Evolutionary conservation across 2,888 invertebrate genomes (phyloP), one percentile per base, ranked within the genome.

Genomic region (Chymomyza caudatula): DNA sequence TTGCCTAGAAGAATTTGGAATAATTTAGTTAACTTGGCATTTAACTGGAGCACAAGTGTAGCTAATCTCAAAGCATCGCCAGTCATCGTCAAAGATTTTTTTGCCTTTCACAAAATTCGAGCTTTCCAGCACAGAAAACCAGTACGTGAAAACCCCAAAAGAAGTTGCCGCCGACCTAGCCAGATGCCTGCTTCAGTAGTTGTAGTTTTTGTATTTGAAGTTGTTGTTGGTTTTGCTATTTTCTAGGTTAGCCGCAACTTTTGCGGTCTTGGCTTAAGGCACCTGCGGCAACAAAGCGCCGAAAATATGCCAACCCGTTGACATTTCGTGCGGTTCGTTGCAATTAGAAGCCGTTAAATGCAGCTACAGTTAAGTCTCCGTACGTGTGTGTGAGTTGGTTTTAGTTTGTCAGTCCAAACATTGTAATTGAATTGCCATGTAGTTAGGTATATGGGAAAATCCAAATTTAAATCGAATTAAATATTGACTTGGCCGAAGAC

Each of bases 321-420:
- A 80, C 80, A 80, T 80, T 80, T 85, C 77, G 74, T 85, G 86
- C 74, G 67, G 72, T 63, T 60, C 55, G 68, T 60, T 74, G 85
- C 85, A 80, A 83, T 85, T 82, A 83, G 77, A 79, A 73, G 67
- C 68, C 61, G 76, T 76, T 71, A 72, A 76, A 76, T 68, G 71
- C 71, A 67, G 43, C 60, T 66, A 19, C 19, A 15, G 47, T 47
- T 23, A 20, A 20, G 22, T 20, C 19, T 49, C 49, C 25, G 37
- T 47, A 17, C 3, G 11, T 47, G 17, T 3, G 17, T 47, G 44
- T 4, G 11, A 37, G 29, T 11, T 11, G 1, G 11, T 37, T 37
- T 37, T 37, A 37, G 29, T 11, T 37, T 37, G 8, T 11, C 1
- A 37, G 6, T 11, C 1, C 8, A 29, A 2, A 29, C 1, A 11